phyloP scores from a whole-genome alignment of 2,797 vertebrate species.

The Ciconia nigra region DNA sequence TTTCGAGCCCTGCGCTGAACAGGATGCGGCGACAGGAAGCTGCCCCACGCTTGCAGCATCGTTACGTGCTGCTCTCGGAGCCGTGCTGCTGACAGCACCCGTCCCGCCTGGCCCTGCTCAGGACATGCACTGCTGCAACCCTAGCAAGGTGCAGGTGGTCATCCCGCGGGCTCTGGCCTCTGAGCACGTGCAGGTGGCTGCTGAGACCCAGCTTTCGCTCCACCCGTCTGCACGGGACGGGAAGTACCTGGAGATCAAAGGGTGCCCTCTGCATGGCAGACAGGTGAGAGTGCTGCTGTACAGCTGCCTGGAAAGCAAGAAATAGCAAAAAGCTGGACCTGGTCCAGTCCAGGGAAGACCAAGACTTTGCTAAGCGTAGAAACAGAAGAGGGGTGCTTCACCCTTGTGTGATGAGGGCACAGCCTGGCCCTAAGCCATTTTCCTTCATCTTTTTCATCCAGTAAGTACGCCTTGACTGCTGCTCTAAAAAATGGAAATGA shows the following conservation, averaged over 20 bases:
- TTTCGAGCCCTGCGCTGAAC: not conserved
- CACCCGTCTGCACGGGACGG: fast-evolving
- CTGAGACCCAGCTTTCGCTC: not conserved
- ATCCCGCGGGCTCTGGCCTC: not conserved
- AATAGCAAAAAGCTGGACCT: not conserved
- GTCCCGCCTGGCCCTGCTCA: fast-evolving
- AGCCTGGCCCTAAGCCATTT: not conserved
- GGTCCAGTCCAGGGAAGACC: not conserved
- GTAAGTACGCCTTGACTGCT: not conserved
- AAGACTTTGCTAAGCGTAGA: not conserved
- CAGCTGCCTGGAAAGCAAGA: not conserved
- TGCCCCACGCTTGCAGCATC: not conserved
- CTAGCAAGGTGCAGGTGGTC: not conserved
- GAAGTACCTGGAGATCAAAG: not conserved
- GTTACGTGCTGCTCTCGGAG: fast-evolving
- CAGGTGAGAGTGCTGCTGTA: not conserved
- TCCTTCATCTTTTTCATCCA: not conserved
- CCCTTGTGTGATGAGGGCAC: not conserved
- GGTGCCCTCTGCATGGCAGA: not conserved
- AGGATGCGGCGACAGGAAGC: not conserved
- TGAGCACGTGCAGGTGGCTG: not conserved
- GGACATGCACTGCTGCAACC: fast-evolving
- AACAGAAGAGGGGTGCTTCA: not conserved
- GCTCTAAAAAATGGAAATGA: not conserved
- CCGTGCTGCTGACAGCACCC: fast-evolving